Evolutionary conservation across 2,797 vertebrate species (phyloP), one percentile per base, ranked within the genome.

Genomic region (Diplodus puntazzo): DNA sequence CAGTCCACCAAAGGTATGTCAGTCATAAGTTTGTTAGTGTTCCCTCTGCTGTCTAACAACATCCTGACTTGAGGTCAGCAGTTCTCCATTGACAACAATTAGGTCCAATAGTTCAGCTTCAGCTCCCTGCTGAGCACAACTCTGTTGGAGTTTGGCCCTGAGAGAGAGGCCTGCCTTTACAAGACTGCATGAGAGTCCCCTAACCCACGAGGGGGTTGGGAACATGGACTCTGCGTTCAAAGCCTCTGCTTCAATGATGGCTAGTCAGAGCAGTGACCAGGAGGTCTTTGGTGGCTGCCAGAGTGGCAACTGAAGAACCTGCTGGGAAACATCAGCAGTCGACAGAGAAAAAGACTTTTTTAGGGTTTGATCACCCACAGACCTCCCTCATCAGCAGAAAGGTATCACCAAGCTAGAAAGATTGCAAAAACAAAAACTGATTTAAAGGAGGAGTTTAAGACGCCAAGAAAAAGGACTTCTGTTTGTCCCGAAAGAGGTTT

Each of bases 1-100:
- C 25, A 27, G 27, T 5, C 17, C 12, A 23, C n/a, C 14, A 43
- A 53, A 14, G 9, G 20, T 48, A 11, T 2, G 17, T 63, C 46
- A 77, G 13, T 50, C 50, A 71, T 45, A 42, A 39, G 71, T 61
- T 78, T 73, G 4, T 60, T 23, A 23, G 11, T 63, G 27, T 21
- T 76, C 13, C 25, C 14, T 50, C 11, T 17, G 13, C 20, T 53
- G 58, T 72, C 18, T 1, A 1, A 64, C 17, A 64, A 43, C 48
- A 48, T 34, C 43, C 30, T 10, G 23, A 67, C 23, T 48, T 59
- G 12, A 58, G n/a, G 30, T 46, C 27, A 54, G 48, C 23, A 63
- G 30, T 65, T 70, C 16, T 61, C 27, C 23, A 50, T 34, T 66
- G 48, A 60, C 64, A 50, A 72, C 73, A 25, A 48, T 21, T 46